Evolutionary conservation across 2,888 invertebrate species (phyloP).

Genomic region (Lithophane socia): DNA sequence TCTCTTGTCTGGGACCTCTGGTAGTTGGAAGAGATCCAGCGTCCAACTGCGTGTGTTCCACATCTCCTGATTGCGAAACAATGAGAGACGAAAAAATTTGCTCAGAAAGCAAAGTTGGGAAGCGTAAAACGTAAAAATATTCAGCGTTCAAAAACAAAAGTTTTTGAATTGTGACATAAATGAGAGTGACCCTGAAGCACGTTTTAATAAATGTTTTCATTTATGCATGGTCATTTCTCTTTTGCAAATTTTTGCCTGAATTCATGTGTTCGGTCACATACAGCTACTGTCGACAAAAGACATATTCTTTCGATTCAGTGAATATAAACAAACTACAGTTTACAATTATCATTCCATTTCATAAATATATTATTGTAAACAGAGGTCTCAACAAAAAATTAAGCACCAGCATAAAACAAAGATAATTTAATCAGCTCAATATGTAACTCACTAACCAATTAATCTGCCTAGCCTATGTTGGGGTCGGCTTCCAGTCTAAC

Average conservation of each 20-base stretch:
- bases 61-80: conserved; percentile 37
- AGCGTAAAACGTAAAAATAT: background rate
- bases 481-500: no score
- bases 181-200: conserved; percentile 12
- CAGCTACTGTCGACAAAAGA: background rate
- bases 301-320: no score
- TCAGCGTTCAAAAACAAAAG: conserved; percentile 32
- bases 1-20: no score
- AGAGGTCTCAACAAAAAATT: background rate
- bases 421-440: conserved; percentile 8
- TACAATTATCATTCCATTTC: background rate
- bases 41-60: conserved; percentile 21
- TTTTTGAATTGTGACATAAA: conserved; percentile 27
- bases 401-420: background rate
- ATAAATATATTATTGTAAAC: background rate
- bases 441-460: background rate
- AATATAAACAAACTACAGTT: background rate
- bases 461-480: no score
- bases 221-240: conserved; percentile 9
- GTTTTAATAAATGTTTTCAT: conserved; percentile 38
- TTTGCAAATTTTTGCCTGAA: background rate
- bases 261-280: no score
- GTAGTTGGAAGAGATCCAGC: conserved; percentile 33
- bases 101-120: conserved; percentile 37
- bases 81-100: conserved; percentile 35